Base-by-base conservation (phyloP, 2,113 vertebrate genomes). In the Callopanchax toddi region DNA sequence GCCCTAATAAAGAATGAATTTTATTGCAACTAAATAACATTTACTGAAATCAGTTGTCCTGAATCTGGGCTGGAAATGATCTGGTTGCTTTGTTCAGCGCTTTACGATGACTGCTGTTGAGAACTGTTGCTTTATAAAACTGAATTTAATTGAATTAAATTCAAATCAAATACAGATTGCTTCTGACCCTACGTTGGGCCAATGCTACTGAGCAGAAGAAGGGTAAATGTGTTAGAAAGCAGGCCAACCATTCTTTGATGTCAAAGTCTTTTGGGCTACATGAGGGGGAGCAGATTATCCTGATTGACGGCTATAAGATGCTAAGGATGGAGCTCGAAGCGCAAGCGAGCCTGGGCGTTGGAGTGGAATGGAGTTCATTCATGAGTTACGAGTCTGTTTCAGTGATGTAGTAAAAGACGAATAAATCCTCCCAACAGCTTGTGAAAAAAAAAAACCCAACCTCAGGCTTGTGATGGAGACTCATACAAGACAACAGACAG, bases 311-410 rank as follows among this genome's bases (percentile, higher is more conserved):
- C 79, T 79, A 77, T 82, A 83, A 89, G 90, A 86, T 87, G 87
- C 76, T 86, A 75, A 86, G 84, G 89, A 89, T 68, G 87, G 83
- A 77, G 85, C 83, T 80, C 45, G 67, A 76, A 84, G 81, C 75
- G 21, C 68, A 71, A 32, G 75, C 68, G 54, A 67, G 85, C 61
- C 79, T 44, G 61, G 64, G 69, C 61, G 74, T 74, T 50, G 68
- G 74, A 89, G 79, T 79, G 88, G 86, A 89, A 87, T 74, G 79
- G 82, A 82, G 89, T 90, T 91, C 89, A 91, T 87, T 91, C 89
- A 89, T 86, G 89, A 91, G 83, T 90, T 91, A 90, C 86, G 82
- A 90, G 87, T 86, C 71, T 83, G 85, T 89, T 88, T 86, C 88
- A 79, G 82, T 66, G 84, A 86, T 86, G 86, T 87, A 84, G 87